A percentile compares a stretch with the other conserved stretches of the same genome.
These are phyloP conservation scores for Aurelia sp. DNA, from an alignment of 30 jellyfish, hydroid and myxozoan genomes.

Conservation along the genomic window DNA sequence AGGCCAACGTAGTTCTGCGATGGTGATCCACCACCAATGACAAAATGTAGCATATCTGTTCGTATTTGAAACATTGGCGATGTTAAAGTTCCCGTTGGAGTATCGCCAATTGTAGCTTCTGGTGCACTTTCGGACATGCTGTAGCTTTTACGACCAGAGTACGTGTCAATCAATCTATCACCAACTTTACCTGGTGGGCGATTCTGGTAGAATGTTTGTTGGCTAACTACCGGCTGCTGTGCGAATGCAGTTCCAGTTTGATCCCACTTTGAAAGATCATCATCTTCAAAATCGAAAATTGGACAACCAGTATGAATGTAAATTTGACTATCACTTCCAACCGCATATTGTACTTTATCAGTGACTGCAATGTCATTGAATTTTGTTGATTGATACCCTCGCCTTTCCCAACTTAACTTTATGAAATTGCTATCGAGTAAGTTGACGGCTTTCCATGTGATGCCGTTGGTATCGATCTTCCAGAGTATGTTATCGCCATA, in stretches of 20 bases:
- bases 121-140: constrained; percentile 6
- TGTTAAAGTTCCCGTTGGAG: constrained; percentile 56
- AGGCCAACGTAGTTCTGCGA: constrained; percentile 36
- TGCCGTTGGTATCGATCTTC: constrained; percentile 24
- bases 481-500: constrained; percentile 23
- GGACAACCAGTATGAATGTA: constrained; percentile 59
- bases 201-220: neutral
- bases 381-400: neutral
- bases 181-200: constrained; percentile 48
- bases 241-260: constrained; percentile 59
- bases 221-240: constrained; percentile 47
- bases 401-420: constrained; percentile 15
- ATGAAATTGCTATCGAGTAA: neutral
- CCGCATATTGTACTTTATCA: neutral
- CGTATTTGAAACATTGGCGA: constrained; percentile 64
- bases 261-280: constrained; percentile 38
- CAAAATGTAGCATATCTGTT: constrained; percentile 34
- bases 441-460: constrained; percentile 19
- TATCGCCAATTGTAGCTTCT: constrained; percentile 21
- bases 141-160: constrained; percentile 14
- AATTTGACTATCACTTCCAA: constrained; percentile 8
- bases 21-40: constrained; percentile 55
- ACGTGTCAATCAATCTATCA: constrained; percentile 45
- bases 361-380: neutral
- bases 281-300: constrained; percentile 61